These are phyloP conservation scores for Pyrocephalus nanus DNA, from an alignment of 2,797 vertebrate species.

Conservation along the genomic window DNA sequence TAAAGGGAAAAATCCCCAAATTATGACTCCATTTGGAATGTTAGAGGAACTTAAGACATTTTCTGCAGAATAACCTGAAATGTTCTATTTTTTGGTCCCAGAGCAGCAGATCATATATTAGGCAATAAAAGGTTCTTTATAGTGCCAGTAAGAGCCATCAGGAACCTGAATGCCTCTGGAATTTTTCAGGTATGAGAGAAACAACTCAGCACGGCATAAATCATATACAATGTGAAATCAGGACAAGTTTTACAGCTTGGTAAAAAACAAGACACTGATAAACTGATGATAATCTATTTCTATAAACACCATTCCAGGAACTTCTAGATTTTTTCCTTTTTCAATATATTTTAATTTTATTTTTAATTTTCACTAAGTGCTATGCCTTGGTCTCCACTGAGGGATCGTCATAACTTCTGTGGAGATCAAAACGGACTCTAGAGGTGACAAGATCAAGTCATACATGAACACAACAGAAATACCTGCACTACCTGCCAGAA, in stretches of 20 bases:
- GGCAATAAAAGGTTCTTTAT: neutral
- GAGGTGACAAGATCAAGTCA: no score
- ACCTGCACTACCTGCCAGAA: neutral
- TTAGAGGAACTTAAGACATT: neutral
- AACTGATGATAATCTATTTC: neutral
- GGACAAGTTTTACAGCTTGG: neutral
- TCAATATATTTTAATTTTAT: no score
- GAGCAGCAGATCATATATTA: accelerated
- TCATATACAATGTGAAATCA: neutral
- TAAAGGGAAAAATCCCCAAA: neutral
- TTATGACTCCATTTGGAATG: neutral
- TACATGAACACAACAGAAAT: neutral
- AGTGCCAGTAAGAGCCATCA: neutral
- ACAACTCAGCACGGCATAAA: neutral
- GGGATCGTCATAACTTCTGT: neutral
- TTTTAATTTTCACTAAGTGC: neutral
- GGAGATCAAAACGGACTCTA: neutral
- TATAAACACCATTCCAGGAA: neutral
- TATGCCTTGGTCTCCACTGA: neutral
- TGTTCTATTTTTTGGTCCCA: neutral
- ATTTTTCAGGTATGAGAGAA: neutral
- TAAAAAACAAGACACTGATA: neutral
- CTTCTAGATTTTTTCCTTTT: neutral
- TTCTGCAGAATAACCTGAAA: neutral
- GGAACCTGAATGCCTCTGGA: neutral